Base-by-base conservation (phyloP, 2,113 vertebrate species). In the Puffinus mauretanicus region DNA sequence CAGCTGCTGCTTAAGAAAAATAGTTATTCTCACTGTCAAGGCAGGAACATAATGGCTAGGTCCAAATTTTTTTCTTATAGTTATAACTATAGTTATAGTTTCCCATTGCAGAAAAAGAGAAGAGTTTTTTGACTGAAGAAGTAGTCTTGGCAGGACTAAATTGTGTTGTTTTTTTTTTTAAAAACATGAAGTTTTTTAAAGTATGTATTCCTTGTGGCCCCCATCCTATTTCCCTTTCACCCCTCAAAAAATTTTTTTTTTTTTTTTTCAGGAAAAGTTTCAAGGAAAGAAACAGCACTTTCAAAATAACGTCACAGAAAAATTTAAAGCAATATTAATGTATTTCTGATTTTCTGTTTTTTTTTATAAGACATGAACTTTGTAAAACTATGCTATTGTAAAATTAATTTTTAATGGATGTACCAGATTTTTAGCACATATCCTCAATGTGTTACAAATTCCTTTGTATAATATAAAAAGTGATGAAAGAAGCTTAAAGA, bases 141-240 rank as follows among this genome's bases (percentile, higher is more conserved):
- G 8, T 9, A 51, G 10, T 42, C 24, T 54, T 73, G 19, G 21
- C 13, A 78, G 47, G 5, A 40, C 15, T 66, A 58, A 61, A 55
- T 3, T 7, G 14, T 8, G 7, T 8, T 17, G n/a, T 13, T n/a
- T 27, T 51, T 30, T 46, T 34, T 58, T 38, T 29, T 9, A 15
- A 61, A 15, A 61, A 30, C 10, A 61, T 2, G 1, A 24, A 0
- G 1, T 2, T 18, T 52, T 69, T 52, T 3, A 1, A 65, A 44
- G 13, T 10, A 52, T 34, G 14, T 36, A 66, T 58, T 70, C 7
- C 57, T 57, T 40, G 3, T 44, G 77, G 5, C 5, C 2, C 2
- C 10, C 3, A 34, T 36, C 8, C 38, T 65, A 16, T 57, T 78
- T 62, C 10, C 9, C 16, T 57, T 30, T 9, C 10, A 90, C 0